Base-by-base conservation (phyloP, 2,113 vertebrate genomes). In the Sula dactylatra region DNA sequence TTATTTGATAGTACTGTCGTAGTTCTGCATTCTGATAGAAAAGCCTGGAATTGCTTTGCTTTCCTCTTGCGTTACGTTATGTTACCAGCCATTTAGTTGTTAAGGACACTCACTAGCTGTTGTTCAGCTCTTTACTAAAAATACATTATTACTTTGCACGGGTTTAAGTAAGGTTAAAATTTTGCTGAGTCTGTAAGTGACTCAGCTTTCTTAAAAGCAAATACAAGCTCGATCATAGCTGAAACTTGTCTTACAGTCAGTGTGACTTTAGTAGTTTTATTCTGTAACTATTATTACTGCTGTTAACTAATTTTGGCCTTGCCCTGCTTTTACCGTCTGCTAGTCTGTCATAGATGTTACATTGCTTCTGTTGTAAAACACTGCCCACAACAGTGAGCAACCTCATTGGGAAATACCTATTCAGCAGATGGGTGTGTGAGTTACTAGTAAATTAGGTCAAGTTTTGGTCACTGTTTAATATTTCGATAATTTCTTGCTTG, bases 191-290 rank as follows among this genome's bases (percentile, higher is more conserved):
- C 80, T 38, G n/a, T 54, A 54, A 34, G 54, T 80, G 89, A n/a
- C 62, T 72, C 9, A 42, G 10, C 38, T 66, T 65, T 32, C 42
- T 70, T 26, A 62, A 40, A 58, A 88, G 73, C 54, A 74, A 62
- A 47, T 5, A 22, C 24, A 25, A 16, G 49, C 70, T 82, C 1
- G 1, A 38, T 88, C 4, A 0, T 13, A n/a, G 49, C 15, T 69
- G 82, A 38, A 61, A 40, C 56, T 47, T 65, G 52, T 70, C 77
- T 71, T 78, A 13, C 11, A 38, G 81, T 52, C 61, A 24, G 6
- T 42, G 56, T 45, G 61, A 59, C 76, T 62, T 40, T 5, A 67
- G 31, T 45, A 31, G 49, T 13, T 42, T 82, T 36, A 34, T 79
- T 72, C 85, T 55, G 0, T 38, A 18, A 36, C 59, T 20, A 13